A percentile compares a stretch with the other conserved stretches of the same genome.
These are phyloP conservation scores for Gorilla gorilla DNA, from an alignment of 2,113 vertebrate genomes.

Conservation along the genomic window DNA sequence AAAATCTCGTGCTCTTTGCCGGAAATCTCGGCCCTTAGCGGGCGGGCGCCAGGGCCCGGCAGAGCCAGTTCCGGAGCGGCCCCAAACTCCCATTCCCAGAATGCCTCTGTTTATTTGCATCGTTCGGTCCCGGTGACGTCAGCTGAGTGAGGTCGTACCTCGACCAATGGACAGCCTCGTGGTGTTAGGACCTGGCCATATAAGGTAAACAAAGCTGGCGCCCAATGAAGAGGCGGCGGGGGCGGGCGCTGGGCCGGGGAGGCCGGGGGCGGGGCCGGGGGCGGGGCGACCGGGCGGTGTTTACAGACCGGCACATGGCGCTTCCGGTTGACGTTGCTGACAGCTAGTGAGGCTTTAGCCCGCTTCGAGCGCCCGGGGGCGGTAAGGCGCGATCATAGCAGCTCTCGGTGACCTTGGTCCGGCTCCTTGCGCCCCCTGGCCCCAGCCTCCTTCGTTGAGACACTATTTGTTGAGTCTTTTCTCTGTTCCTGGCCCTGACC, in stretches of 20 bases:
- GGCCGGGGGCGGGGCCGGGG: slow-evolving; percentile 69
- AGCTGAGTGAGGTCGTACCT: slow-evolving; percentile 84
- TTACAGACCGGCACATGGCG: slow-evolving; percentile 76
- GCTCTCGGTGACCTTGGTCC: neutral
- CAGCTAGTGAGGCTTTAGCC: fast-evolving
- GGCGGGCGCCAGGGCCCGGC: neutral
- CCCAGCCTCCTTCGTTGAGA: neutral
- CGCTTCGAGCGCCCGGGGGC: fast-evolving
- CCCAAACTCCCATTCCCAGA: slow-evolving; percentile 88
- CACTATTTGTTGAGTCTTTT: neutral
- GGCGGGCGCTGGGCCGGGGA: slow-evolving; percentile 61
- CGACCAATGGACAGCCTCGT: slow-evolving; percentile 84
- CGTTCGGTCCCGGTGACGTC: slow-evolving; percentile 62
- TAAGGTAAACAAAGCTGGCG: slow-evolving; percentile 93
- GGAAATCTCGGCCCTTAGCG: fast-evolving
- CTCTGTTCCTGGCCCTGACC: too few relatives aligned
- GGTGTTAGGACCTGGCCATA: slow-evolving; percentile 91
- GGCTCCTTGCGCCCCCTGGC: neutral
- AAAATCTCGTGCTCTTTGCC: neutral
- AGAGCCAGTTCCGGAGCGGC: neutral
- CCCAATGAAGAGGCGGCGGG: slow-evolving; percentile 86
- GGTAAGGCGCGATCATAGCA: neutral
- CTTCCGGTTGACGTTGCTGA: slow-evolving; percentile 72
- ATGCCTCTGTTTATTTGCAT: slow-evolving; percentile 90
- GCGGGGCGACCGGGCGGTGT: slow-evolving; percentile 58